These are phyloP conservation scores for Apodemia mormo DNA, from an alignment of 2,888 invertebrate genomes.

Conservation along the genomic window DNA sequence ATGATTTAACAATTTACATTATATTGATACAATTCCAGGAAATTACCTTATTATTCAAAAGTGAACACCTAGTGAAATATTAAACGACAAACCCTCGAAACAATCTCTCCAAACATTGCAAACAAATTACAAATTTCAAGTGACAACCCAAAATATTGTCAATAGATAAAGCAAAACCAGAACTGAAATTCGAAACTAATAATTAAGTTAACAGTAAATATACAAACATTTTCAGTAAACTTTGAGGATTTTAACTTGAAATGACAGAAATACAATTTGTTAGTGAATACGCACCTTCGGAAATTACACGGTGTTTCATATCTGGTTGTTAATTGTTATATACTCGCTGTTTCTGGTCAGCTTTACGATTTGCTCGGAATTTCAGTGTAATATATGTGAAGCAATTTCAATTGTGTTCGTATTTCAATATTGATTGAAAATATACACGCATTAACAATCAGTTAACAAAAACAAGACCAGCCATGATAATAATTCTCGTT, in stretches of 20 bases:
- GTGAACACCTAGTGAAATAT: too few relatives aligned
- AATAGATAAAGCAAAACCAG: not conserved
- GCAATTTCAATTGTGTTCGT: conserved; percentile 6
- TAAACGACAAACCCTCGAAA: too few relatives aligned
- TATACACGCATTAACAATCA: not conserved
- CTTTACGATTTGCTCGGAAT: conserved; percentile 29
- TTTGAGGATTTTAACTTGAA: not conserved
- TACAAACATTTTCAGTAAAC: conserved; percentile 1
- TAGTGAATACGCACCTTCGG: conserved; percentile 18
- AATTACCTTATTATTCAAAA: too few relatives aligned
- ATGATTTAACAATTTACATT: too few relatives aligned
- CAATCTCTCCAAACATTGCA: too few relatives aligned
- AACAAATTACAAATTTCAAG: too few relatives aligned
- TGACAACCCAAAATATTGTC: too few relatives aligned
- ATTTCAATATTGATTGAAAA: conserved; percentile 3
- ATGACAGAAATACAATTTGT: not conserved
- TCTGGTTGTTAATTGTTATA: conserved; percentile 35
- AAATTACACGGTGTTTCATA: conserved; percentile 28
- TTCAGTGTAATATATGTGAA: conserved; percentile 8
- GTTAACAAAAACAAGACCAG: not conserved
- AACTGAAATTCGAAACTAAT: not conserved
- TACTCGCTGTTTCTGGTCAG: conserved; percentile 31
- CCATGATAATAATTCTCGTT: too few relatives aligned
- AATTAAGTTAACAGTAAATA: not conserved
- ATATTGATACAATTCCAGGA: too few relatives aligned